Evolutionary conservation across 1,140 invertebrate species (phyloP).

Genomic region (Acromyrmex heyeri): DNA sequence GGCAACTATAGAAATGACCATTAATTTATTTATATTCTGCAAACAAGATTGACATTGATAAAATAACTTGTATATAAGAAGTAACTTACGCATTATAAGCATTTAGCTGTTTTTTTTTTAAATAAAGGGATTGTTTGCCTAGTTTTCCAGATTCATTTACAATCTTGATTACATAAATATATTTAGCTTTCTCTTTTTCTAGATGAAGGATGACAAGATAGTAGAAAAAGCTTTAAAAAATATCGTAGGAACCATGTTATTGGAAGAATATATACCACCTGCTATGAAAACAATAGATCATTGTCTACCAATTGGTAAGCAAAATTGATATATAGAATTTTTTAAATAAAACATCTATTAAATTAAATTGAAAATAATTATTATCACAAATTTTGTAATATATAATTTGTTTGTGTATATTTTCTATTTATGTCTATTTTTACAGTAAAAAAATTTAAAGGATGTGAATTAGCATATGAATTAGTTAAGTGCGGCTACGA

Average conservation of each 20-base stretch:
- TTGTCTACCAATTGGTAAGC: conserved; percentile 7
- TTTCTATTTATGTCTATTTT: no score
- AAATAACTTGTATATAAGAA: neutral
- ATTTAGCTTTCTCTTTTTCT: neutral
- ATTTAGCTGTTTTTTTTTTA: neutral
- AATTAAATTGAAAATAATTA: neutral
- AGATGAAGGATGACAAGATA: conserved; percentile 65
- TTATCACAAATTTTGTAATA: no score
- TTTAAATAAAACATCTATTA: neutral
- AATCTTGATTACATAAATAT: neutral
- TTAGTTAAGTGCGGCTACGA: no score
- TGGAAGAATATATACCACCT: neutral
- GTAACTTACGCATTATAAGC: no score
- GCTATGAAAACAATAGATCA: neutral
- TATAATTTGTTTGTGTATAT: no score
- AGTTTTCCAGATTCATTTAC: neutral
- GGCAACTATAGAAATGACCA: no score
- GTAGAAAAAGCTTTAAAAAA: neutral
- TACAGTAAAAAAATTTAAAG: no score
- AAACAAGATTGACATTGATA: neutral
- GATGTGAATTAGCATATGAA: no score
- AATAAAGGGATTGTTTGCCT: neutral
- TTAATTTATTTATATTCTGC: no score
- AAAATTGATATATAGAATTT: neutral
- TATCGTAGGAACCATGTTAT: neutral